These are phyloP conservation scores for Erythrolamprus reginae DNA, from an alignment of 2,113 vertebrate genomes.

Conservation along the genomic window DNA sequence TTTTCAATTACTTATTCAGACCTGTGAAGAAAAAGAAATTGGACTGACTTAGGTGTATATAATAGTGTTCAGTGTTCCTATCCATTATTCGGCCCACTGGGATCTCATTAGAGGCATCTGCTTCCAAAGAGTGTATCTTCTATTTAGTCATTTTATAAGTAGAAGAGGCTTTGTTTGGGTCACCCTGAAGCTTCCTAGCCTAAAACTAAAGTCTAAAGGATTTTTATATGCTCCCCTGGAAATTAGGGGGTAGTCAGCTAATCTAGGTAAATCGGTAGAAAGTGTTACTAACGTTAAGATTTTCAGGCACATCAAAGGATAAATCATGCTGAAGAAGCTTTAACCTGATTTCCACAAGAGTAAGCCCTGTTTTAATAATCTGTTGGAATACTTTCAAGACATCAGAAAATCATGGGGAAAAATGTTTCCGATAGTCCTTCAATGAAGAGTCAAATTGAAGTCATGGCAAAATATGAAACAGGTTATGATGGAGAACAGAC, in stretches of 20 bases:
- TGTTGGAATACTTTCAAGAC: not conserved
- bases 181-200: not conserved
- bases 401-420: not conserved
- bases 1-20: not conserved
- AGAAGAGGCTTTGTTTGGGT: not conserved
- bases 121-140: not conserved
- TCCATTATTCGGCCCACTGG: not conserved
- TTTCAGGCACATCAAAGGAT: not conserved
- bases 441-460: not conserved
- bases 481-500: not conserved
- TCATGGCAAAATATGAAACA: not conserved
- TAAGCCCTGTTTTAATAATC: not conserved
- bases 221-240: not conserved
- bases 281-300: not conserved
- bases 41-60: not conserved
- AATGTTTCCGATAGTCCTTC: not conserved
- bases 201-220: not conserved
- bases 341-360: not conserved
- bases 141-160: not conserved
- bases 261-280: not conserved
- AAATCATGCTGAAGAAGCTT: not conserved
- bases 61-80: not conserved
- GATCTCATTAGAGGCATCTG: constrained; percentile 1
- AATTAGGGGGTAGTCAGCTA: not conserved
- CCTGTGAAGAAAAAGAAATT: not conserved